A percentile compares a stretch with the other conserved stretches of the same genome.
These are phyloP conservation scores for Tyria jacobaeae DNA, from an alignment of 2,888 invertebrate genomes.

Conservation along the genomic window DNA sequence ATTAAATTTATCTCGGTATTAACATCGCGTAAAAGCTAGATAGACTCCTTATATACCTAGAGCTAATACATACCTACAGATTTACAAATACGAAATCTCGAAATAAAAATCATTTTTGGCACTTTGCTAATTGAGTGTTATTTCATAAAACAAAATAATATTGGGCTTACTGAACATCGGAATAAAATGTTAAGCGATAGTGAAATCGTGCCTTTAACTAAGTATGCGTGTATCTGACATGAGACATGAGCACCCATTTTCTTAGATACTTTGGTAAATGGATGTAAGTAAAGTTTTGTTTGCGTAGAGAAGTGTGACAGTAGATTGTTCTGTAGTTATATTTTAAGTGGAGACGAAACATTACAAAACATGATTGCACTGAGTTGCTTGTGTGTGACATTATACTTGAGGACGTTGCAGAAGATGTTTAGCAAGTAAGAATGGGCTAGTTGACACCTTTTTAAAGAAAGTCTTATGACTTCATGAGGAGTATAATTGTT, in stretches of 20 bases:
- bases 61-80: no score
- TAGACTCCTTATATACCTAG: no score
- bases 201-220: conserved; percentile 13
- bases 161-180: not conserved
- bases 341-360: conserved; percentile 11
- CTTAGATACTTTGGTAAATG: conserved; percentile 33
- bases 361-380: conserved; percentile 5
- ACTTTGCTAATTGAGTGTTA: no score
- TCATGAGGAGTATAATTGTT: no score
- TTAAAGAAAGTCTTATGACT: no score
- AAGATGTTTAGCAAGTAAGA: not conserved
- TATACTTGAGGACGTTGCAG: conserved; percentile 1
- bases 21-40: no score
- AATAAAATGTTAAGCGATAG: not conserved
- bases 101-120: no score
- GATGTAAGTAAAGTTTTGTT: conserved; percentile 34
- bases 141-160: not conserved
- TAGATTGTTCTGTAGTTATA: conserved; percentile 29
- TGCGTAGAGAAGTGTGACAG: conserved; percentile 24
- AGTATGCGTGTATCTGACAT: conserved; percentile 36
- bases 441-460: no score
- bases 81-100: no score
- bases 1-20: no score
- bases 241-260: conserved; percentile 32
- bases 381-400: conserved; percentile 18